phyloP scores from a whole-genome alignment of 2,888 invertebrate species.

The Drosophila nr. perissopoda region DNA sequence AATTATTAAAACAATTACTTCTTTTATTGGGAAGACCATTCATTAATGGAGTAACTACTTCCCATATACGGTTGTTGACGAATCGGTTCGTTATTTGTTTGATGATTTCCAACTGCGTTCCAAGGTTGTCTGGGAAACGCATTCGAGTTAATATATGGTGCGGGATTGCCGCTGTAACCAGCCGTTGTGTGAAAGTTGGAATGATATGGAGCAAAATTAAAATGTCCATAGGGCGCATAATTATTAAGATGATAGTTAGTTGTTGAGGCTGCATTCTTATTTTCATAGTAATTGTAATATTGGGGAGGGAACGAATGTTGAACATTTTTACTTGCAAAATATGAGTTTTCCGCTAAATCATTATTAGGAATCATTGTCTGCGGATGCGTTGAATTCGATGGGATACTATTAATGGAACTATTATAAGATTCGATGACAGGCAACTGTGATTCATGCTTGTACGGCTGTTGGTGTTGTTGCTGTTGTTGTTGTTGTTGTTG shows the following conservation, averaged over 20 bases:
- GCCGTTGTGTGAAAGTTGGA: slow-evolving; percentile 73
- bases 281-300: slow-evolving; percentile 76
- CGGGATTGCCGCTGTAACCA: slow-evolving; percentile 63
- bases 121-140: slow-evolving; percentile 70
- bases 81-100: slow-evolving; percentile 60
- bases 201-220: slow-evolving; percentile 80
- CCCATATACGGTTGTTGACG: slow-evolving; percentile 71
- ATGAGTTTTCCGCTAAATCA: slow-evolving; percentile 59
- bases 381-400: slow-evolving; percentile 53
- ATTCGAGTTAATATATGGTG: slow-evolving; percentile 69
- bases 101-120: slow-evolving; percentile 66
- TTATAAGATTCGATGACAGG: slow-evolving; percentile 57
- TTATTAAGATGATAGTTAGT: slow-evolving; percentile 76
- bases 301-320: slow-evolving; percentile 73
- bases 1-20: slow-evolving; percentile 39
- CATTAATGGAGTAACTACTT: slow-evolving; percentile 65
- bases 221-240: slow-evolving; percentile 77
- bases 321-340: slow-evolving; percentile 66
- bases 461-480: slow-evolving; percentile 28
- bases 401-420: slow-evolving; percentile 56
- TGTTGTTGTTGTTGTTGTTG: slow-evolving; percentile 33
- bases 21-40: slow-evolving; percentile 69
- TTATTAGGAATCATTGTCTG: slow-evolving; percentile 50
- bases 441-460: slow-evolving; percentile 64
- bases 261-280: slow-evolving; percentile 71